Conservation (phyloP, 37 sponge, comb jelly and placozoan species). For the Oscarella lobularis region DNA sequence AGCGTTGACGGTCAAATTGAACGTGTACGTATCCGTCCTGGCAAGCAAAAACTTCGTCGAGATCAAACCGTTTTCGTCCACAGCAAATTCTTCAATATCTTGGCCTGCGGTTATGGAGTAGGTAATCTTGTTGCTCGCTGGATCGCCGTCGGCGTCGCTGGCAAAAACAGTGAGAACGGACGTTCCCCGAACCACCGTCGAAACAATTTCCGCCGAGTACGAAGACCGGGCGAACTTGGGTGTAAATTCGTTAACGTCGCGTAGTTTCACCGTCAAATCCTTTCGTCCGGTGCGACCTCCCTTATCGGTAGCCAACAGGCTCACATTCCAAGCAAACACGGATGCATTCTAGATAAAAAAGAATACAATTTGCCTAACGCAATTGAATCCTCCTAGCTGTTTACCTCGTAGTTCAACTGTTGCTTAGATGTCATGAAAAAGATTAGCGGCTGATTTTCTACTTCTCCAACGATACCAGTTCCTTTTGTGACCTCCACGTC, state of each 20-base stretch:
- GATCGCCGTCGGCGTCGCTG: background rate
- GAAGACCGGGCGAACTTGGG: background rate
- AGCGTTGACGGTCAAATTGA: background rate
- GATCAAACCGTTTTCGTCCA: background rate
- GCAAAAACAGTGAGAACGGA: background rate
- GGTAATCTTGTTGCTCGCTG: background rate
- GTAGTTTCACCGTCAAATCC: background rate
- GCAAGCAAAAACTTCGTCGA: background rate
- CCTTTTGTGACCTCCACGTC: background rate
- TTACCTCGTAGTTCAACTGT: too few species aligned
- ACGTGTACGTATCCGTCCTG: background rate
- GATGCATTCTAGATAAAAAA: background rate
- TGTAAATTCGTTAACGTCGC: background rate
- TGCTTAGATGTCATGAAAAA: background rate
- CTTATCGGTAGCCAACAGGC: background rate
- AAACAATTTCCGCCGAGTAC: background rate
- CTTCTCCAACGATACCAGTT: background rate
- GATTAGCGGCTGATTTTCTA: background rate
- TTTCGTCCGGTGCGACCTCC: background rate
- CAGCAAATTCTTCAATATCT: background rate
- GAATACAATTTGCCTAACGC: too few species aligned
- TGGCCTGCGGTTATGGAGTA: background rate
- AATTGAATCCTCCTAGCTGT: too few species aligned
- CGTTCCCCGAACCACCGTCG: background rate
- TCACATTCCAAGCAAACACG: background rate